phyloP scores from a whole-genome alignment of 2,888 invertebrate species.

The Oscheius myriophilus region DNA sequence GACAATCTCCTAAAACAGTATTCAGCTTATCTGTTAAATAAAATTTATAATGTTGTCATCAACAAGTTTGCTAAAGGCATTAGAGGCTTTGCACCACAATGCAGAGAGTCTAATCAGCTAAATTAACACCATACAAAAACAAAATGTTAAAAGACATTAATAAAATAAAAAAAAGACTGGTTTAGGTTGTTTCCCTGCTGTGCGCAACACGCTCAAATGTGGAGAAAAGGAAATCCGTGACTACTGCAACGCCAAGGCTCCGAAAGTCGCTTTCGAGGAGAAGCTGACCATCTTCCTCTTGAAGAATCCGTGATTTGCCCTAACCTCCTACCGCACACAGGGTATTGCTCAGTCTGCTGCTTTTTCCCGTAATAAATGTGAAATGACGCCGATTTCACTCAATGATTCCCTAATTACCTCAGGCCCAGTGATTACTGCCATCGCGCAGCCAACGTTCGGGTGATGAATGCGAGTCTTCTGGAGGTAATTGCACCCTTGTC shows the following conservation, averaged over 20 bases:
- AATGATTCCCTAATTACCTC: conserved; percentile 3
- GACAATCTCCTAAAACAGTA: no score
- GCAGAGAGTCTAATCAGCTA: no score
- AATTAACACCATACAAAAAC: no score
- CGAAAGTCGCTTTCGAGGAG: conserved; percentile 57
- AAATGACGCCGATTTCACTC: no score
- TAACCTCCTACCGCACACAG: background rate
- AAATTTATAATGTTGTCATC: no score
- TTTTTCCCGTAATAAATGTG: no score
- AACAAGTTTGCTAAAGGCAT: no score
- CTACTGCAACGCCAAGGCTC: conserved; percentile 43
- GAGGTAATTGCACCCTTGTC: conserved; percentile 17
- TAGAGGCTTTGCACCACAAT: no score
- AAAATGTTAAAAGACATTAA: background rate
- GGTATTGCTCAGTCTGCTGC: no score
- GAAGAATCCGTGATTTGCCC: conserved; percentile 27
- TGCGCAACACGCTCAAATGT: conserved; percentile 49
- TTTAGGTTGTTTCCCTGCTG: conserved; percentile 54
- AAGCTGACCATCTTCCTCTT: conserved; percentile 55
- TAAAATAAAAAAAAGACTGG: background rate
- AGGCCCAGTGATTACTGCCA: conserved; percentile 22
- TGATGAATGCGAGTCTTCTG: conserved; percentile 25
- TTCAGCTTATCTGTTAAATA: no score
- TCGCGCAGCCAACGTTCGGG: conserved; percentile 12
- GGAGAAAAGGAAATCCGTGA: conserved; percentile 51